A percentile compares a stretch with the other conserved stretches of the same genome.
Conservation (phyloP, 2,113 vertebrate species). For the Madoqua kirkii region DNA sequence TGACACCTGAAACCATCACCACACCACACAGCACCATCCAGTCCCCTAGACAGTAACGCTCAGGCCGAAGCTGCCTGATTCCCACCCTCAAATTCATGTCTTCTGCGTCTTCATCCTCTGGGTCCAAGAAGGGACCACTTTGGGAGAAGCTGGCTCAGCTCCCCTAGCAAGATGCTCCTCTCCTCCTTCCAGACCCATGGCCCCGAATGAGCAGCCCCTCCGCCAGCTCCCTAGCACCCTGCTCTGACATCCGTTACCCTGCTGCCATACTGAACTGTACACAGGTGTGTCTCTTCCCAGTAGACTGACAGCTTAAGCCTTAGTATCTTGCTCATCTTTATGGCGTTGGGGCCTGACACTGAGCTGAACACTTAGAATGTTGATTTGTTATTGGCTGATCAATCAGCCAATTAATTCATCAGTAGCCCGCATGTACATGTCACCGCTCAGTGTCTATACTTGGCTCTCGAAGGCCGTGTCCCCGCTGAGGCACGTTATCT, state of each 20-base stretch:
- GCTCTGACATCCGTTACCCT: accelerated
- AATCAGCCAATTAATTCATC: background rate
- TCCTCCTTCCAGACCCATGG: background rate
- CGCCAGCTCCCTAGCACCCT: accelerated
- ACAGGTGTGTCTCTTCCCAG: background rate
- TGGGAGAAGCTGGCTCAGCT: background rate
- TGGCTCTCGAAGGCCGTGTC: background rate
- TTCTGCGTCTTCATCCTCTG: background rate
- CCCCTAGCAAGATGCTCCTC: background rate
- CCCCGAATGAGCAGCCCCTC: background rate
- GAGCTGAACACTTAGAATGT: background rate
- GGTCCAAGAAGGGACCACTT: accelerated
- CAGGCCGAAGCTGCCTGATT: background rate
- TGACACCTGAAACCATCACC: background rate
- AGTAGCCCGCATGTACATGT: accelerated
- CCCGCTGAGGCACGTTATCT: accelerated
- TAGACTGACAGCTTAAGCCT: background rate
- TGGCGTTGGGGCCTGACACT: background rate
- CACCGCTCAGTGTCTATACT: accelerated
- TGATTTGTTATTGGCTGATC: background rate
- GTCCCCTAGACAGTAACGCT: accelerated
- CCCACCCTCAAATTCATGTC: background rate
- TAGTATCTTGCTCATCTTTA: background rate
- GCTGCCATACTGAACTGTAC: accelerated
- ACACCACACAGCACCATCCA: too few relatives aligned